Conservation (phyloP, 2,888 invertebrate species). For the Oxycera nigricornis region DNA sequence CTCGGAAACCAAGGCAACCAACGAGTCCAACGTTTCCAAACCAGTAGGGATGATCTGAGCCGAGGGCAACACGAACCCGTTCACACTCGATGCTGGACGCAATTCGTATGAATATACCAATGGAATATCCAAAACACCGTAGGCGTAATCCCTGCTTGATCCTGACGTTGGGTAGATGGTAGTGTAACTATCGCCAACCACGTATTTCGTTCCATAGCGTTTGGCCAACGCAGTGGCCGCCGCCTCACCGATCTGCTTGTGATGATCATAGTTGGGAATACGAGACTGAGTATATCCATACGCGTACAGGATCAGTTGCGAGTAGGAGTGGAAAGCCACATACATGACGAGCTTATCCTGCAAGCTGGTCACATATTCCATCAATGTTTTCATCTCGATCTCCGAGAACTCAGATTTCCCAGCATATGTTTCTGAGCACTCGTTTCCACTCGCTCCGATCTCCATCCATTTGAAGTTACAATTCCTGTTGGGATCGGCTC, state of each 20-base stretch:
- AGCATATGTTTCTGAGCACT: constrained; percentile 62
- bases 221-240: constrained; percentile 61
- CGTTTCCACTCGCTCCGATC: constrained; percentile 62
- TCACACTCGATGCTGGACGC: constrained; percentile 56
- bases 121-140: constrained; percentile 70
- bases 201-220: constrained; percentile 68
- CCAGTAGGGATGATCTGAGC: constrained; percentile 71
- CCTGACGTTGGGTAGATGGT: constrained; percentile 70
- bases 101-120: constrained; percentile 75
- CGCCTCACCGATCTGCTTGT: constrained; percentile 59
- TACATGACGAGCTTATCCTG: constrained; percentile 67
- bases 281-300: constrained; percentile 71
- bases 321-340: constrained; percentile 78
- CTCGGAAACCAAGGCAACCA: constrained; percentile 62
- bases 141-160: constrained; percentile 77
- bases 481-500: constrained; percentile 72
- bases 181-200: constrained; percentile 68
- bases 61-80: constrained; percentile 74
- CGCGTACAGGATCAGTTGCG: constrained; percentile 74
- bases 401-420: constrained; percentile 68
- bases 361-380: constrained; percentile 66
- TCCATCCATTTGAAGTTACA: constrained; percentile 71
- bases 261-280: constrained; percentile 65
- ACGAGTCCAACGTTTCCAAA: constrained; percentile 67
- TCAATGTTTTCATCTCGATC: constrained; percentile 65